Evolutionary conservation across 2,113 vertebrate species (phyloP), one percentile per base, ranked within the genome.

Genomic region (Lepus americanus): DNA sequence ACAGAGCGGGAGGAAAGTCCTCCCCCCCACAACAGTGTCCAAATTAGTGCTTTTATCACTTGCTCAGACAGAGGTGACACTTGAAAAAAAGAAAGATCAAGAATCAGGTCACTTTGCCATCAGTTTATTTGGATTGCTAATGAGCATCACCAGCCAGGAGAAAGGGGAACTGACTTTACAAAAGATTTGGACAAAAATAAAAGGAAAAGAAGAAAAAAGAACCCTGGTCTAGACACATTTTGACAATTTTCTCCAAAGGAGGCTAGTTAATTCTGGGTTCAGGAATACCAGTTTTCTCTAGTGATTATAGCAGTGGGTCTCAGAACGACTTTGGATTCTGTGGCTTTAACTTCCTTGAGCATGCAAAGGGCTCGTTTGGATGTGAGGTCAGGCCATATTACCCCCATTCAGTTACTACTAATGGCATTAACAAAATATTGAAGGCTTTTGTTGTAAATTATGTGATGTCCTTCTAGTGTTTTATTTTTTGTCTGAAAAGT

Each of bases 71-170:
- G n/a, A 66, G 97, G 67, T 89, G 22, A 4, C 90, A 25, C 59
- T 97, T 97, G 64, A 86, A 94, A 79, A 44, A 44, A 44, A 44
- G 44, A 94, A 87, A 77, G 63, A 92, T 61, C n/a, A 88, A 70
- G 64, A 97, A 96, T 95, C 53, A 77, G 95, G 73, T 67, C 89
- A 49, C 96, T 98, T 95, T 96, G 89, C 94, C 90, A 92, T 87
- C 79, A 92, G 96, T 96, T 97, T 94, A 59, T 97, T 96, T 93
- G 82, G 88, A 88, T 29, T 97, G 14, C 55, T 97, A 97, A 98
- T 98, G 92, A 97, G 84, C 70, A 96, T 96, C 89, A 69, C 59
- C 72, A 94, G 87, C 59, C 72, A 95, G 93, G 95, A 97, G 97
- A 97, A 97, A 96, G 83, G 91, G 96, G 86, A 94, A 88, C 83